phyloP scores from a whole-genome alignment of 2,113 vertebrate genomes.

The Neogobius melanostomus region DNA sequence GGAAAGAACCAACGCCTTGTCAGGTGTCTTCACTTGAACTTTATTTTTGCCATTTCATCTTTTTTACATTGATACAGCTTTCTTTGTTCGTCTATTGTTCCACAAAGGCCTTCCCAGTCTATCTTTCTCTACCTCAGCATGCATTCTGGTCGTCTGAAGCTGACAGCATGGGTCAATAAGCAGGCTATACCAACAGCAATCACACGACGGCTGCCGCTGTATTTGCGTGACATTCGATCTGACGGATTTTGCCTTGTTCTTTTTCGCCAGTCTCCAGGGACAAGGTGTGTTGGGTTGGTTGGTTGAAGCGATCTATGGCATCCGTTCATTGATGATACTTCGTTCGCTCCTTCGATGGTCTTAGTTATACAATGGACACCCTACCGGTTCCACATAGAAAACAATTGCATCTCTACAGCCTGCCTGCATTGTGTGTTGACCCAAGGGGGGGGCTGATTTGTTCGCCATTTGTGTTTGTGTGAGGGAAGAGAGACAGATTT shows the following conservation, averaged over 20 bases:
- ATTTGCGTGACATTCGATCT: slow-evolving; percentile 74
- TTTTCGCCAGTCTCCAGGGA: slow-evolving; percentile 58
- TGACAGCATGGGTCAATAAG: slow-evolving; percentile 73
- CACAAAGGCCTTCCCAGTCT: neutral
- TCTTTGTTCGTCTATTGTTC: neutral
- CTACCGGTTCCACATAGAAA: slow-evolving; percentile 44
- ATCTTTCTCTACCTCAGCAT: neutral
- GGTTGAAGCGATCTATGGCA: slow-evolving; percentile 61
- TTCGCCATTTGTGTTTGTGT: slow-evolving; percentile 38
- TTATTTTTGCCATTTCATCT: neutral
- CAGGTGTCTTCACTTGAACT: neutral
- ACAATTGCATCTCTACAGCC: slow-evolving; percentile 58
- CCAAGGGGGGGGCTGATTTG: slow-evolving; percentile 15
- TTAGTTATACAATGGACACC: slow-evolving; percentile 55
- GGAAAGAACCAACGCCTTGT: neutral
- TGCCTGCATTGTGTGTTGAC: slow-evolving; percentile 47
- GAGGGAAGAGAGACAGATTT: slow-evolving; percentile 48
- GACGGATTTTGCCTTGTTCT: slow-evolving; percentile 68
- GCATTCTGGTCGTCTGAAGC: neutral
- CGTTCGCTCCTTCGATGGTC: slow-evolving; percentile 55
- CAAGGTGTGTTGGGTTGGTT: slow-evolving; percentile 23
- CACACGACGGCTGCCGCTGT: slow-evolving; percentile 58
- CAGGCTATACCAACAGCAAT: slow-evolving; percentile 75
- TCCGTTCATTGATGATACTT: slow-evolving; percentile 64
- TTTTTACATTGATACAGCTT: neutral